phyloP scores from a whole-genome alignment of 2,113 vertebrate species.

The Bombycilla garrulus region DNA sequence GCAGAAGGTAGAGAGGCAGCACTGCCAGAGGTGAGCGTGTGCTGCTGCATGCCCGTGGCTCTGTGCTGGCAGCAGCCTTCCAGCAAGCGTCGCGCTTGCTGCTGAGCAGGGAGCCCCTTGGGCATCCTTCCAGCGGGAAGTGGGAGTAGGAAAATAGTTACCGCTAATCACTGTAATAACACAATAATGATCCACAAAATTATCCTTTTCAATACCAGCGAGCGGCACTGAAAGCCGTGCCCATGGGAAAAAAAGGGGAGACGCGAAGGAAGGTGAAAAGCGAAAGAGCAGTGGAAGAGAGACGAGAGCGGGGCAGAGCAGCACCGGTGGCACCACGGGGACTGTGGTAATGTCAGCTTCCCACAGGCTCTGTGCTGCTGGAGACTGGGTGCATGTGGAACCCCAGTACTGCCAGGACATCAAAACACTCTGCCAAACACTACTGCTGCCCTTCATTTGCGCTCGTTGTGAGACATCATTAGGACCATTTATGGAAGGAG shows the following conservation, averaged over 20 bases:
- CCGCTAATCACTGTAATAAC: constrained; percentile 28
- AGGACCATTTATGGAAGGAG: neutral
- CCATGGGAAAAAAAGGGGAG: neutral
- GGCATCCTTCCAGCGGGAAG: neutral
- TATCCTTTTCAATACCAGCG: neutral
- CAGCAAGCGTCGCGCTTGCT: neutral
- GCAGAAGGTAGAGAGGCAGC: neutral
- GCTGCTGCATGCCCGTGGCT: fast-evolving
- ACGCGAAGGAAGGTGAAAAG: neutral
- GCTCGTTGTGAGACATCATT: neutral
- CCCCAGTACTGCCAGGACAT: neutral
- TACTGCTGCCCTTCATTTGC: neutral
- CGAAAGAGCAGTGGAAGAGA: neutral
- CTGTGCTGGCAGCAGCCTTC: neutral
- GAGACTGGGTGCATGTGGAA: neutral
- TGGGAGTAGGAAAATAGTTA: neutral
- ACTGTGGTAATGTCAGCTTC: neutral
- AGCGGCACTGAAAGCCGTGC: neutral
- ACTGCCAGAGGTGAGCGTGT: fast-evolving
- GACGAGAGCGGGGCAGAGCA: fast-evolving
- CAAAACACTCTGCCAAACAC: neutral
- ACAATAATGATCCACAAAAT: constrained; percentile 25
- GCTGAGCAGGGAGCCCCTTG: neutral
- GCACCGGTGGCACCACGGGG: neutral
- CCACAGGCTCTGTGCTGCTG: neutral